Conservation (phyloP, 37 sponge, comb jelly and placozoan genomes). For the Eunapius fragilis region DNA sequence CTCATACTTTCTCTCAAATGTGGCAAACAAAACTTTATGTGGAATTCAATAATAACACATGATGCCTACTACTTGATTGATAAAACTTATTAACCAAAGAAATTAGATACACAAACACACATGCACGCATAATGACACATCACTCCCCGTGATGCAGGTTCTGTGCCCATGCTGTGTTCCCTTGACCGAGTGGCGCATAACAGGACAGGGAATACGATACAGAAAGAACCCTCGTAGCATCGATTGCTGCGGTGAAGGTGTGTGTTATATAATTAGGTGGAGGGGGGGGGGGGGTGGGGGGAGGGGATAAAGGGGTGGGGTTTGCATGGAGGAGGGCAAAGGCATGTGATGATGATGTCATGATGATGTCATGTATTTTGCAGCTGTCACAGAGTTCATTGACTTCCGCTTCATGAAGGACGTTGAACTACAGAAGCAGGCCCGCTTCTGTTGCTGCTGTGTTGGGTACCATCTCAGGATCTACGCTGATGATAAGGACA, state of each 20-base stretch:
- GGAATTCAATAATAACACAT: too few relatives aligned
- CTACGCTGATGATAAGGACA: conserved; percentile 89
- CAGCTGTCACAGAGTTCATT: conserved; percentile 81
- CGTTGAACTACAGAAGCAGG: conserved; percentile 69
- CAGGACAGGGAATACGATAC: conserved; percentile 87
- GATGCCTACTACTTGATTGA: too few relatives aligned
- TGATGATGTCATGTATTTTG: not conserved
- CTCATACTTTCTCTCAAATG: too few relatives aligned
- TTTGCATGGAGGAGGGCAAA: not conserved
- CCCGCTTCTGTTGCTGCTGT: conserved; percentile 82
- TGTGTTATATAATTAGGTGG: not conserved
- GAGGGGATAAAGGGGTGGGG: too few relatives aligned
- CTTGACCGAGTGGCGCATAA: conserved; percentile 80
- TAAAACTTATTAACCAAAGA: too few relatives aligned
- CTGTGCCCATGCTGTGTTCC: conserved; percentile 80
- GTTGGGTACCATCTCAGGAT: conserved; percentile 77
- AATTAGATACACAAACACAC: too few relatives aligned
- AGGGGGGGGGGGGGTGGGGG: too few relatives aligned
- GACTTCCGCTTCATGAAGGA: conserved; percentile 92
- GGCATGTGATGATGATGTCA: not conserved
- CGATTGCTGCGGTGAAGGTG: conserved; percentile 83
- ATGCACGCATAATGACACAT: too few relatives aligned
- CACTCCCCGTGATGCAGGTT: too few relatives aligned
- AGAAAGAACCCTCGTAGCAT: conserved; percentile 76
- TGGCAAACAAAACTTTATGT: too few relatives aligned